phyloP scores from a whole-genome alignment of 2,113 vertebrate genomes.

The Festucalex cinctus region DNA sequence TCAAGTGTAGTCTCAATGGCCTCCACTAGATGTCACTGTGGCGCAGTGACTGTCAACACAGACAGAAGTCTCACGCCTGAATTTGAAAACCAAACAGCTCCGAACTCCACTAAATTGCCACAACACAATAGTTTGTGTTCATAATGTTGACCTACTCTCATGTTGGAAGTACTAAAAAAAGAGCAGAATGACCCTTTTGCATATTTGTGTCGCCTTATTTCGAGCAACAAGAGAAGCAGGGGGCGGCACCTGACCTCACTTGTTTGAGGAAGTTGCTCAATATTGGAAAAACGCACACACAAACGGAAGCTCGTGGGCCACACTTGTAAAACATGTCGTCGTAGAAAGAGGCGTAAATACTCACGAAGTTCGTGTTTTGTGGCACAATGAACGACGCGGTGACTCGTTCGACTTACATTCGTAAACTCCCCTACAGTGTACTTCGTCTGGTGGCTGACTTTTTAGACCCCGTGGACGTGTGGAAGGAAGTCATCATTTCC shows the following conservation, averaged over 20 bases:
- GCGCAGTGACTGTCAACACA: background rate
- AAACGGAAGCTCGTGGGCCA: background rate
- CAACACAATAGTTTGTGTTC: background rate
- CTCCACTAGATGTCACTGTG: slow-evolving; percentile 36
- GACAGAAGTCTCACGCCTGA: background rate
- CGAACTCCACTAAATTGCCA: background rate
- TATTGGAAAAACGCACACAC: slow-evolving; percentile 38
- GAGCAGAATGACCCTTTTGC: background rate
- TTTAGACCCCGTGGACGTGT: slow-evolving; percentile 85
- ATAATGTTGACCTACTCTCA: background rate
- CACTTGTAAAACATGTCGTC: background rate
- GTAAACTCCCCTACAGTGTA: slow-evolving; percentile 73
- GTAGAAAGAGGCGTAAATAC: background rate
- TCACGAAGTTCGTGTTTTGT: background rate
- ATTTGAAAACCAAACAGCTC: background rate
- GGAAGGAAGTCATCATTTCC: slow-evolving; percentile 80
- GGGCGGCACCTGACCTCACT: background rate
- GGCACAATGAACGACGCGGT: slow-evolving; percentile 74
- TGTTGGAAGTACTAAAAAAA: background rate
- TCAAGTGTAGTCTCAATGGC: background rate
- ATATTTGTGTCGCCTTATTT: background rate
- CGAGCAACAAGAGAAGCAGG: background rate
- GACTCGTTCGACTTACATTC: slow-evolving; percentile 79
- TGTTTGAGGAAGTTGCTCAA: slow-evolving; percentile 70
- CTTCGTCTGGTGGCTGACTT: slow-evolving; percentile 78